phyloP scores from a whole-genome alignment of 1,140 invertebrate genomes.

The Zaprionus tsacasi region DNA sequence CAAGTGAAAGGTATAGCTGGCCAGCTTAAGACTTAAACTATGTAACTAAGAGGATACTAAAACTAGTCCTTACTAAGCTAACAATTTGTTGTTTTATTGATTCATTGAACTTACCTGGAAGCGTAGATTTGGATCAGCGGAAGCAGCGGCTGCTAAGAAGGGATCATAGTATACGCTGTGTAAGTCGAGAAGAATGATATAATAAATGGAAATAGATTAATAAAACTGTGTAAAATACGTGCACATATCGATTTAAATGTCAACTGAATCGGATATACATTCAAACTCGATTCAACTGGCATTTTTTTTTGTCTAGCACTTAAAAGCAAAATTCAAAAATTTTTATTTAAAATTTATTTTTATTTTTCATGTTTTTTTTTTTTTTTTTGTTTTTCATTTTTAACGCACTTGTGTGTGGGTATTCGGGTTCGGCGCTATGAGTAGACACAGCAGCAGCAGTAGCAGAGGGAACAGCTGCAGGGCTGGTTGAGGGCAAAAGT shows the following conservation, averaged over 20 bases:
- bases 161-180: constrained; percentile 97
- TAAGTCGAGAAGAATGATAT: constrained; percentile 79
- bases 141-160: constrained; percentile 93
- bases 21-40: constrained; percentile 45
- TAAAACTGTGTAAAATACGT: constrained; percentile 30
- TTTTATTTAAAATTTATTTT: constrained; percentile 27
- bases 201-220: constrained; percentile 59
- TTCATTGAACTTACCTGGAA: constrained; percentile 87
- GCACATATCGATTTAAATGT: constrained; percentile 7
- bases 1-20: constrained; percentile 26
- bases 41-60: constrained; percentile 26
- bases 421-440: constrained; percentile 32
- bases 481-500: constrained; percentile 24
- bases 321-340: constrained; percentile 83
- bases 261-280: constrained; percentile 17
- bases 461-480: no score
- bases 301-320: constrained; percentile 50
- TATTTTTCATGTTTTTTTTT: constrained; percentile 34
- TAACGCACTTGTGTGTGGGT: constrained; percentile 75
- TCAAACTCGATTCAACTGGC: constrained; percentile 12
- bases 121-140: constrained; percentile 93
- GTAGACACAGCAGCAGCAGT: constrained; percentile 14
- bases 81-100: neutral
- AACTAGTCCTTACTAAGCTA: constrained; percentile 28
- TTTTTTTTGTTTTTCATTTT: constrained; percentile 61